Evolutionary conservation across 1,140 invertebrate genomes (phyloP), one percentile per base, ranked within the genome.

Genomic region (Campodea augens): DNA sequence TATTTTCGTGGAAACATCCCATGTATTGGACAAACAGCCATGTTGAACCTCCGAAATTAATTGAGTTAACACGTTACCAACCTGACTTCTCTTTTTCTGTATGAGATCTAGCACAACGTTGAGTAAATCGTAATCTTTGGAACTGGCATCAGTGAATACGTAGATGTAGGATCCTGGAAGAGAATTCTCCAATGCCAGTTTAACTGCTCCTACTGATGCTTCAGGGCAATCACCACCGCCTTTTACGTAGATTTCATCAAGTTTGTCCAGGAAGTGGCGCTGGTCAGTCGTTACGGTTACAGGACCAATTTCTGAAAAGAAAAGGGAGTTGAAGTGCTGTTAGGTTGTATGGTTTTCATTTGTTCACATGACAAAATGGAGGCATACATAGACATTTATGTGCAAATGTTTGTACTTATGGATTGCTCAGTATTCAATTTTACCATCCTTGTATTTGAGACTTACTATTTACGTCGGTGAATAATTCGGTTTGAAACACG

Each of bases 211-310:
- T 5, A 82, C 56, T 10, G 74, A 71, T 64, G 71, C 78, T 60
- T 83, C 80, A 0, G 78, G 78, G 57, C 80, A 83, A 51, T 81
- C 78, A 0, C 74, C 76, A n/a, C 78, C 78, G 0, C 78, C 75
- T 38, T 71, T 66, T 7, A 81, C 70, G n/a, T 63, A 63, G 1
- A 81, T 63, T 19, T 67, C 60, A 25, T 67, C 61, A 20, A 78
- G 55, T 12, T 69, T 65, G 25, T 62, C 51, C 47, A 72, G 67
- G 50, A 79, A 77, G 21, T 69, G 59, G 22, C 64, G 56, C 20
- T 72, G 68, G 52, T 75, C 64, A 13, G 60, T 69, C 1, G 75
- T 78, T 2, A 75, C 68, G 24, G 70, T 69, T 1, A 72, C 63
- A 43, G 74, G 74, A 3, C 75, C 76, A 43, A 78, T 64, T 43